Percentiles rank a stretch among this genome's conserved stretches.
Conservation (phyloP, 1,140 invertebrate species). For the Hycleus phaleratus region DNA sequence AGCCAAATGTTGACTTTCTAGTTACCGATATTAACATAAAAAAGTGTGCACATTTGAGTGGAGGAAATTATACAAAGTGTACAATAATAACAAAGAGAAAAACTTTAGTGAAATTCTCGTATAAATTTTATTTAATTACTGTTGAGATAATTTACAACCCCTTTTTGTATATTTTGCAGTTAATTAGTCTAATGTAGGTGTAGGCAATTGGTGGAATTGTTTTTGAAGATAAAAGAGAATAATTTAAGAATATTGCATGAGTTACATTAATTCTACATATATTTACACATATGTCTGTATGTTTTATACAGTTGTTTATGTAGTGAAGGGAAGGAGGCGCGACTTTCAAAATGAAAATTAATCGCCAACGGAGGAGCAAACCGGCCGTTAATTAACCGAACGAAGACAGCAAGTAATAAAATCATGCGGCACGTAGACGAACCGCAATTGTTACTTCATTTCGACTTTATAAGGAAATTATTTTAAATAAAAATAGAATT, state of each 20-base stretch:
- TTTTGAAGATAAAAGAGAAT: slow-evolving; percentile 17
- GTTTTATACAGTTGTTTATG: no score
- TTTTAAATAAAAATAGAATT: slow-evolving; percentile 4
- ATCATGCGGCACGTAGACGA: slow-evolving; percentile 17
- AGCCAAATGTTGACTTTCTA: no score
- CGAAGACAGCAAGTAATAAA: slow-evolving; percentile 20
- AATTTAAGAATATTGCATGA: slow-evolving; percentile 21
- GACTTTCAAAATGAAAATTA: slow-evolving; percentile 23
- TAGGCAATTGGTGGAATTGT: slow-evolving; percentile 13
- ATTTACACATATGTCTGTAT: no score
- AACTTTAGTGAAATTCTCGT: not conserved
- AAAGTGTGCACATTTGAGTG: no score
- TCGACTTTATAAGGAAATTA: slow-evolving; percentile 12
- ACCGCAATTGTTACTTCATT: slow-evolving; percentile 19
- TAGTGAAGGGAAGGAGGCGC: not conserved
- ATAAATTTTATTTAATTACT: slow-evolving; percentile 16
- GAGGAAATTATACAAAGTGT: no score
- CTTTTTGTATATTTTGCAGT: slow-evolving; percentile 11
- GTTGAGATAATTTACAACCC: slow-evolving; percentile 12
- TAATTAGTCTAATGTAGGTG: slow-evolving; percentile 18
- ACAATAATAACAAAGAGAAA: no score
- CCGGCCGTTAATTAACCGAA: slow-evolving; percentile 19
- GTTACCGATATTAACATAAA: no score
- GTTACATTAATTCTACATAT: slow-evolving; percentile 14
- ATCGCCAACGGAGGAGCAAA: slow-evolving; percentile 16